Conservation (phyloP, 64 coral and sea anemone species). For the Acropora yongei region DNA sequence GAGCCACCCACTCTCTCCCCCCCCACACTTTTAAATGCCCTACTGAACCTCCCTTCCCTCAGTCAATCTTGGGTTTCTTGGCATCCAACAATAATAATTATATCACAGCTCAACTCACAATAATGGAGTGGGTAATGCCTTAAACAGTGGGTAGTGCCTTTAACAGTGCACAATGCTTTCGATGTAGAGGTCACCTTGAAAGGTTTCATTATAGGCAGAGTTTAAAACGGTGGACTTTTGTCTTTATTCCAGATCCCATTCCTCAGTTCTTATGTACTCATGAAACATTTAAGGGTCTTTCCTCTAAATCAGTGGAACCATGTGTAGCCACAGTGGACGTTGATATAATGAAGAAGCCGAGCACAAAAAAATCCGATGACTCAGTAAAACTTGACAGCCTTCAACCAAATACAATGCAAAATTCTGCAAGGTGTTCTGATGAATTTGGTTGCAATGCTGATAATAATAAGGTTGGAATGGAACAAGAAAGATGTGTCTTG, state of each 20-base stretch:
- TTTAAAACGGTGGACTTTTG: background rate
- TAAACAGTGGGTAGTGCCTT: too few relatives aligned
- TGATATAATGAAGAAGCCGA: background rate
- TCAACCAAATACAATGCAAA: background rate
- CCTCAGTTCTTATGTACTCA: slow-evolving; percentile 15
- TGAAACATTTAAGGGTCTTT: background rate
- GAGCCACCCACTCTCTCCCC: too few relatives aligned
- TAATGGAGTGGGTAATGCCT: too few relatives aligned
- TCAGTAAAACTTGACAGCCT: background rate
- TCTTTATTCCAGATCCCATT: slow-evolving; percentile 29
- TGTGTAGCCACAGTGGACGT: background rate
- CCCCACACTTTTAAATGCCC: too few relatives aligned
- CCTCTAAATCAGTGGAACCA: background rate
- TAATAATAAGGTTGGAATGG: background rate
- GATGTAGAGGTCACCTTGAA: too few relatives aligned
- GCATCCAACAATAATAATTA: too few relatives aligned
- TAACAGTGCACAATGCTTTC: too few relatives aligned
- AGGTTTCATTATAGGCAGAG: too few relatives aligned
- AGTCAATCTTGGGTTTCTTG: too few relatives aligned
- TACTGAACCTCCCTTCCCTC: too few relatives aligned
- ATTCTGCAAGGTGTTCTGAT: background rate
- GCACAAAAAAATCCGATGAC: background rate
- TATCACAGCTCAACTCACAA: too few relatives aligned
- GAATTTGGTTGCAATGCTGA: background rate
- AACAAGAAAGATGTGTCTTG: background rate